Evolutionary conservation across 1,140 invertebrate genomes (phyloP), one percentile per base, ranked within the genome.

Genomic region (Platyura marginata): DNA sequence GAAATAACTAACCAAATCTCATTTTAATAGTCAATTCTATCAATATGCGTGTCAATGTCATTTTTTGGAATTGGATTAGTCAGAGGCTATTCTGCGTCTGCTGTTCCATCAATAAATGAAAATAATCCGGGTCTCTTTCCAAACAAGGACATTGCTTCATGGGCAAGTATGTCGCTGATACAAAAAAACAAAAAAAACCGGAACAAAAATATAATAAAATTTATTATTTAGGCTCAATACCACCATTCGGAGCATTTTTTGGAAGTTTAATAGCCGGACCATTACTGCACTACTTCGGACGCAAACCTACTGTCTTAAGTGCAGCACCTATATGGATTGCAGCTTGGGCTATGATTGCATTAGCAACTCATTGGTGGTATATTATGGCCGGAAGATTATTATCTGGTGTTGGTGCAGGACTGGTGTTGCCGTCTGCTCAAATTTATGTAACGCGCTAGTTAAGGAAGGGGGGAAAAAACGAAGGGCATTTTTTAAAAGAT

Each of bases 381-480:
- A 44, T 77, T 1, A 61, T 73, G 4, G 38, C 67, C 9, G 75
- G 71, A 1, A 60, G 77, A 25, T 54, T 74, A 13, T 42, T 74
- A 2, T 66, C 66, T 3, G 77, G 77, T 1, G 55, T 78, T 33
- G 69, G 68, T 35, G 68, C 68, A 29, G 77, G 77, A 3, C 63
- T 77, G 34, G 62, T 68, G 1, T 62, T 71, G 9, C 71, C 75
- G 3, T 64, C 68, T 11, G 65, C 64, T 13, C 74, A 77, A 50
- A 67, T 79, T 48, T 80, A 79, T 52, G 68, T 79, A 52, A 64
- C 66, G n/a, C n/a, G n/a, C n/a, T n/a, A n/a, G n/a, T n/a, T n/a
- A n/a, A n/a, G n/a, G n/a, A n/a, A n/a, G n/a, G n/a, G n/a, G n/a
- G n/a, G n/a, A n/a, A n/a, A n/a, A n/a, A n/a, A n/a, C n/a, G n/a